Conservation (phyloP, 2,113 vertebrate genomes). For the human (Homo sapiens) region DNA sequence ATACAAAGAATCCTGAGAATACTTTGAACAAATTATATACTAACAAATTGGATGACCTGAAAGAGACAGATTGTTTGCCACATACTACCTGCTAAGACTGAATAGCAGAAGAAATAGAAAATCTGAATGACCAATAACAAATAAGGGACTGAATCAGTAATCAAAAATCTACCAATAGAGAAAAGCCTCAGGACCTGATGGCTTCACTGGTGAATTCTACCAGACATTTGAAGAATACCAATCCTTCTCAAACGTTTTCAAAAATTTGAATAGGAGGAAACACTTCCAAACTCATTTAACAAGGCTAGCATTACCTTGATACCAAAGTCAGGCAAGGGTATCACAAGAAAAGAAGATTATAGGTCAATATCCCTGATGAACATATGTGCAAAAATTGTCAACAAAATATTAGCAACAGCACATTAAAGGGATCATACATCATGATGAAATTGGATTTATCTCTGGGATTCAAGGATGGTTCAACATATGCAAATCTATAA, state of each 20-base stretch:
- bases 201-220: neutral
- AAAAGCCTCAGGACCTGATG: neutral
- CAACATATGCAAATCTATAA: neutral
- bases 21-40: neutral
- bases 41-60: neutral
- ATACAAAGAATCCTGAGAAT: neutral
- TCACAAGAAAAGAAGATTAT: neutral
- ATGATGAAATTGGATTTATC: neutral
- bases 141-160: neutral
- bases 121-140: neutral
- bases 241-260: neutral
- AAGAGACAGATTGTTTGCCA: neutral
- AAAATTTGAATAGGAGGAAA: neutral
- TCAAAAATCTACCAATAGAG: neutral
- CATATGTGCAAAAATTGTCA: neutral
- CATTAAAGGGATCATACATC: neutral
- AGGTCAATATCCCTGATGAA: neutral
- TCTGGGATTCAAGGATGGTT: neutral
- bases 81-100: neutral
- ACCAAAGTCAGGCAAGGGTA: neutral
- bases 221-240: neutral
- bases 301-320: neutral
- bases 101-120: neutral
- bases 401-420: neutral
- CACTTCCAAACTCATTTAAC: neutral